Evolutionary conservation across 2,797 vertebrate genomes (phyloP).

Genomic region (Perodicticus potto): DNA sequence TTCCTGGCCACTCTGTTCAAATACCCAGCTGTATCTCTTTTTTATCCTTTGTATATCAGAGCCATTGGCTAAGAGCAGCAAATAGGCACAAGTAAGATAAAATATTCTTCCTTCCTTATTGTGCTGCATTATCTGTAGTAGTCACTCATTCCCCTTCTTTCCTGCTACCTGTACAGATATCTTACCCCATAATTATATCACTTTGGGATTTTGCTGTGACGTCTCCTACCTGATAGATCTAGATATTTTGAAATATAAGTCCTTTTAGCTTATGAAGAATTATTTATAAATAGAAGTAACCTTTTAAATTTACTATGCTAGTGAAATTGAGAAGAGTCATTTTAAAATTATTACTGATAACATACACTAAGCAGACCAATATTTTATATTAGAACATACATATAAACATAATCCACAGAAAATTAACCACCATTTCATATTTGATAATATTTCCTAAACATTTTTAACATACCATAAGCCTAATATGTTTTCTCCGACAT

Average conservation of each 20-base stretch:
- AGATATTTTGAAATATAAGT: constrained; percentile 33
- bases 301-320: background rate
- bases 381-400: no score
- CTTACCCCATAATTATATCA: background rate
- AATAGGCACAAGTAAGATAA: background rate
- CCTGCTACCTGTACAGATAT: background rate
- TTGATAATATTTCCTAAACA: no score
- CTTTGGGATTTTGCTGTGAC: background rate
- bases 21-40: background rate
- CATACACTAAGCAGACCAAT: no score
- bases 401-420: no score
- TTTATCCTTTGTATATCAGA: constrained; percentile 22
- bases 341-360: background rate
- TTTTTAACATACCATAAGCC: no score
- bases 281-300: constrained; percentile 2
- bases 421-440: no score
- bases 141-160: background rate
- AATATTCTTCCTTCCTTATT: background rate
- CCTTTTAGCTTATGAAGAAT: background rate
- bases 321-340: constrained; percentile 4
- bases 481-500: no score
- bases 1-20: background rate
- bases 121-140: background rate
- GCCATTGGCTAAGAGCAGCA: background rate
- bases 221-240: background rate